Evolutionary conservation across 2,113 vertebrate species (phyloP).

Genomic region (Ariopsis seemanni): DNA sequence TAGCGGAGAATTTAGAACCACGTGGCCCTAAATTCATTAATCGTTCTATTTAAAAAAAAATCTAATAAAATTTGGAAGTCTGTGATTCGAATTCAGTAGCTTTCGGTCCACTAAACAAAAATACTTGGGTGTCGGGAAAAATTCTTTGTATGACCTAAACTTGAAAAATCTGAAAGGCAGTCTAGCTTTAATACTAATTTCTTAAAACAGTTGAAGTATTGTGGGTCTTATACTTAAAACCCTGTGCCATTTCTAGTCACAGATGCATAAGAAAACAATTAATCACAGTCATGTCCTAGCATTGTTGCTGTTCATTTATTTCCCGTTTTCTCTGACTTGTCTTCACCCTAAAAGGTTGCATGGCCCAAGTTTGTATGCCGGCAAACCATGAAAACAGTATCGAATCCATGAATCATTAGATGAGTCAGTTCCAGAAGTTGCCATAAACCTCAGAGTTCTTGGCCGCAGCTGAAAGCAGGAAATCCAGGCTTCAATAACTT

Average conservation of each 20-base stretch:
- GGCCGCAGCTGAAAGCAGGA: slow-evolving; percentile 89
- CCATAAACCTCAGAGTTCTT: slow-evolving; percentile 88
- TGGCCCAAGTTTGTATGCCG: slow-evolving; percentile 50
- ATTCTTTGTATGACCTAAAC: too few species aligned
- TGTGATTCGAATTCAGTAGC: too few species aligned
- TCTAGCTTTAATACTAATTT: too few species aligned
- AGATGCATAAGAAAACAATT: slow-evolving; percentile 52
- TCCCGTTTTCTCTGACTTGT: slow-evolving; percentile 38
- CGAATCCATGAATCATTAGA: slow-evolving; percentile 89
- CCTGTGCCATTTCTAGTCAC: slow-evolving; percentile 57
- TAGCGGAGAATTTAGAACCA: too few species aligned
- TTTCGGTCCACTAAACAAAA: too few species aligned
- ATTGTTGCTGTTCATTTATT: slow-evolving; percentile 22
- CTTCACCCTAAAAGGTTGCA: slow-evolving; percentile 26
- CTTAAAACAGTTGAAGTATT: slow-evolving; percentile 39
- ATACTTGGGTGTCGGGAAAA: too few species aligned
- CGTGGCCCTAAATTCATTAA: too few species aligned
- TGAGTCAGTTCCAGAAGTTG: slow-evolving; percentile 97
- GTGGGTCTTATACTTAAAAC: slow-evolving; percentile 60
- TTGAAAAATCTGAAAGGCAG: too few species aligned
- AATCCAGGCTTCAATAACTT: slow-evolving; percentile 96
- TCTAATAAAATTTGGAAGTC: too few species aligned
- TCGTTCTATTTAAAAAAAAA: too few species aligned
- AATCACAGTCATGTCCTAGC: slow-evolving; percentile 54
- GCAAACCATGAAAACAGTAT: slow-evolving; percentile 85